These are phyloP conservation scores for Leptinotarsa undecemlineata DNA, from an alignment of 1,140 invertebrate species.

Conservation along the genomic window DNA sequence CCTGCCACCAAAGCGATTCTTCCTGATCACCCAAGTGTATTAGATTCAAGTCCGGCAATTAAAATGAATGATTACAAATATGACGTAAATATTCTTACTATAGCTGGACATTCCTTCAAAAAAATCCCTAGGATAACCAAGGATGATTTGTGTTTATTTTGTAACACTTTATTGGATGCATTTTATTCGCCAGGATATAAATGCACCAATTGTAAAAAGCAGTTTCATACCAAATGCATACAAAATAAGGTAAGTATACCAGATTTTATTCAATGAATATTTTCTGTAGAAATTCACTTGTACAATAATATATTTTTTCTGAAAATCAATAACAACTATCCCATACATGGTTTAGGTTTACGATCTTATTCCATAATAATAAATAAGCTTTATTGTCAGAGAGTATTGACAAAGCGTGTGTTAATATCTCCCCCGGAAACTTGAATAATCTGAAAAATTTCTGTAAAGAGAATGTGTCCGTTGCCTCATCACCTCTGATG, in stretches of 20 bases:
- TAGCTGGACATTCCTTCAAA: constrained; percentile 73
- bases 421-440: no score
- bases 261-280: background rate
- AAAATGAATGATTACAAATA: constrained; percentile 58
- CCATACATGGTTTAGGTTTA: no score
- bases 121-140: constrained; percentile 74
- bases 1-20: constrained; percentile 62
- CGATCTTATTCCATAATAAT: no score
- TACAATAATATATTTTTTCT: no score
- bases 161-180: constrained; percentile 67
- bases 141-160: constrained; percentile 63
- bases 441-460: no score
- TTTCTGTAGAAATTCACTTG: background rate
- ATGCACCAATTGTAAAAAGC: constrained; percentile 79
- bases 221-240: constrained; percentile 87
- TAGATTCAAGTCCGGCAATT: constrained; percentile 49
- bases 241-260: constrained; percentile 66
- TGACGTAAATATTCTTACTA: constrained; percentile 64
- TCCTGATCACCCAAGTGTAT: constrained; percentile 54
- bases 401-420: no score
- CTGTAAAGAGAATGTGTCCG: no score
- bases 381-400: no score
- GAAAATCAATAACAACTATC: no score
- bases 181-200: constrained; percentile 82
- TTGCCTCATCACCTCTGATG: no score